phyloP scores from a whole-genome alignment of 2,797 vertebrate genomes.

The Steatocranus sp. region DNA sequence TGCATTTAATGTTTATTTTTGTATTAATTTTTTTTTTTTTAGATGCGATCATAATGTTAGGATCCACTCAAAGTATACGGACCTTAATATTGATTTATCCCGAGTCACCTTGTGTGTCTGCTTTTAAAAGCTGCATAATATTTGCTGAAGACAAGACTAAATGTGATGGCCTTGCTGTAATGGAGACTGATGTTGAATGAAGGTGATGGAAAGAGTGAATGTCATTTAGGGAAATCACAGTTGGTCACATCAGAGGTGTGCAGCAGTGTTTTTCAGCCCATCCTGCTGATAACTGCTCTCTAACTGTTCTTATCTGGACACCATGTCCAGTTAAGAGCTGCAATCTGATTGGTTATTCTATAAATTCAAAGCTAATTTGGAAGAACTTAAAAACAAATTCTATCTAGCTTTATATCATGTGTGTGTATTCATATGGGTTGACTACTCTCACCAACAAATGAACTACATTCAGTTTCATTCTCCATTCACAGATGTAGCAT shows the following conservation, averaged over 20 bases:
- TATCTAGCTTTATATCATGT: neutral
- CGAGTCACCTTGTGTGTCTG: neutral
- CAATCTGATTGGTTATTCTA: neutral
- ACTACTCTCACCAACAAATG: neutral
- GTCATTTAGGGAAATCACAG: neutral
- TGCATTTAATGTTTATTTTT: neutral
- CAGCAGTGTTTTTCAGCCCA: neutral
- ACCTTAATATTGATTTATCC: neutral
- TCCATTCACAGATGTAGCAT: constrained; percentile 70
- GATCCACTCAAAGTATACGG: neutral
- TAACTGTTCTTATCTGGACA: neutral
- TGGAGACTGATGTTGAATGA: neutral
- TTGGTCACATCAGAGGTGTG: neutral
- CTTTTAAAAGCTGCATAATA: neutral
- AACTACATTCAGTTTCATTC: neutral
- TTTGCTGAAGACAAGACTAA: constrained; percentile 10
- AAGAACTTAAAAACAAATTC: rapidly evolving
- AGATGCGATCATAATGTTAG: neutral
- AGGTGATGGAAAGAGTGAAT: constrained; percentile 13
- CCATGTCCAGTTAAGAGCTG: neutral
- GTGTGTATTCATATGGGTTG: neutral
- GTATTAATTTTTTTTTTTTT: rapidly evolving
- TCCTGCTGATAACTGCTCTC: neutral
- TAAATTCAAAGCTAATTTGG: neutral
- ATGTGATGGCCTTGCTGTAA: constrained; percentile 28